These are phyloP conservation scores for Muraenolepis orangiensis DNA, from an alignment of 2,797 vertebrate genomes.

Conservation along the genomic window DNA sequence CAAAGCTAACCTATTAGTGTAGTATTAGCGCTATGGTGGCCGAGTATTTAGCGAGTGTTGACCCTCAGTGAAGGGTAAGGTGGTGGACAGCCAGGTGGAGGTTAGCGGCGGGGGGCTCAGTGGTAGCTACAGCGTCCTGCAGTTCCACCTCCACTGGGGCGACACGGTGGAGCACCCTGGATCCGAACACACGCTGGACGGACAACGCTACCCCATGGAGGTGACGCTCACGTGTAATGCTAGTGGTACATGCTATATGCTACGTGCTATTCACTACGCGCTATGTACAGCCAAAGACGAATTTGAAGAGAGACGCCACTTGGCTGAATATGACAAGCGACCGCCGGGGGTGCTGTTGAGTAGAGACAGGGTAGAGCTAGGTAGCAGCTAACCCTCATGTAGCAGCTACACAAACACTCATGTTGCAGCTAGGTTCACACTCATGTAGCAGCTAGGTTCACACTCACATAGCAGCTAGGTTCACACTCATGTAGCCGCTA, in stretches of 20 bases:
- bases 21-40: background rate
- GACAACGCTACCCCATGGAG: conserved; percentile 63
- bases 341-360: background rate
- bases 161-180: conserved; percentile 36
- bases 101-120: conserved; percentile 60
- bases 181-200: conserved; percentile 67
- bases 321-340: background rate
- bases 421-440: background rate
- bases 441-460: too few species aligned
- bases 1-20: background rate
- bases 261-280: background rate
- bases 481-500: too few species aligned
- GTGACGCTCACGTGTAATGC: conserved; percentile 51
- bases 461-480: too few species aligned
- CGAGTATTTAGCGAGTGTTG: background rate
- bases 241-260: background rate
- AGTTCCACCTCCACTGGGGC: conserved; percentile 75
- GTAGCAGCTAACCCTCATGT: background rate
- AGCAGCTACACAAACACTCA: too few species aligned
- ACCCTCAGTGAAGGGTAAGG: conserved; percentile 46
- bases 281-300: background rate
- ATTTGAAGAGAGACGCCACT: background rate
- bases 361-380: background rate
- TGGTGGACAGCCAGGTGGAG: conserved; percentile 40
- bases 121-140: conserved; percentile 40